Base-by-base conservation (phyloP, 2,797 vertebrate species). In the Enteromius anoplus region DNA sequence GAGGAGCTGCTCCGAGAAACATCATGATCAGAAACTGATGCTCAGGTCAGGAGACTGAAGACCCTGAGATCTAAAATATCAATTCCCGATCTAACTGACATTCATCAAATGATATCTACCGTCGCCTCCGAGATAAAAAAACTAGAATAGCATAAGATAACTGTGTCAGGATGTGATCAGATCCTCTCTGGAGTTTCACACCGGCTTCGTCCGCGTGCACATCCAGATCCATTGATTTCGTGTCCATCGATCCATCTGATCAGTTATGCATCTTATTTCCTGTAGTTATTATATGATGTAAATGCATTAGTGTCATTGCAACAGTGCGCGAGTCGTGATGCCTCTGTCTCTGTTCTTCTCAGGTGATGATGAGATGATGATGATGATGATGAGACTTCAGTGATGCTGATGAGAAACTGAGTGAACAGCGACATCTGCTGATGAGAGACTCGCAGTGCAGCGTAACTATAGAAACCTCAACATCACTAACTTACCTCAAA, bases 381-480 rank as follows among this genome's bases (percentile, higher is more conserved):
- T 49, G 45, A 37, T 37, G 37, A 51, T 15, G 26, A 15, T 23
- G 70, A 82, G 64, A 17, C 62, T 58, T 76, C 62, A 32, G 51
- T 15, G 73, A 45, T 64, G 60, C 53, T 62, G 53, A 21, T 14
- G 10, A 58, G 37, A 34, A 42, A 4, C 23, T 47, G 72, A 42
- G 42, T 1, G 19, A 69, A 45, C 79, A 37, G 53, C 29, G 84
- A 58, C 78, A 75, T 21, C 84, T 81, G 51, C 72, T 45, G 84
- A 51, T 51, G 78, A 51, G 17, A 0, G 58, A 0, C 11, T 45
- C 26, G 9, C 10, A 42, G 10, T 51, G 51, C 62, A 73, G 26
- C 34, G 10, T 47, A 4, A 47, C 45, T 1, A 47, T 14, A 47
- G 45, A 47, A 14, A 47, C 45, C 11, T 15, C 40, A 0, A 4